Base-by-base conservation (phyloP, 2,888 invertebrate species). In the Acanthococcus lagerstroemiae region DNA sequence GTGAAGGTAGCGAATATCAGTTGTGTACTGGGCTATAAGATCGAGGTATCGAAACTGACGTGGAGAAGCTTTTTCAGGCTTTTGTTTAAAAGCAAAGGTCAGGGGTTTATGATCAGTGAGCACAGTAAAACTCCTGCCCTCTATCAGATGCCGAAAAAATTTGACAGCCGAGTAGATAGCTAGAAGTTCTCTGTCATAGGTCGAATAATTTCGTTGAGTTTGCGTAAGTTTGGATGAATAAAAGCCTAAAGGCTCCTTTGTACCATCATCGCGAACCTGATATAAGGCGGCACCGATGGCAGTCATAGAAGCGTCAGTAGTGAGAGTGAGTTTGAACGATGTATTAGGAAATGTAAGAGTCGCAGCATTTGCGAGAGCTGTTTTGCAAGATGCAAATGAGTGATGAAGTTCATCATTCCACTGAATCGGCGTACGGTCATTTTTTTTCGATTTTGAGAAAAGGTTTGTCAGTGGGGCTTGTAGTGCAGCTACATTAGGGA, bases 271-370 rank as follows among this genome's bases (percentile, higher is more conserved):
- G 1, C 24, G 9, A 24, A 65, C 25, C 68, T 77, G 76, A 58
- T 77, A 75, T 15, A 78, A 57, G 0, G 72, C 74, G 1, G 75
- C 75, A 1, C 76, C 77, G 4, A 76, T 72, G 1, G 76, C 73
- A 1, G 48, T 67, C 48, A 75, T 74, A 0, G 77, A 77, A 2
- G 77, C 77, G 63, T 77, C 76, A 0, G 73, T 73, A 0, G 71
- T 67, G 0, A 77, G 19, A 1, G 72, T 70, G 2, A 77, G 44
- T 48, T 72, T 58, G 0, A 74, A 73, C n/a, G 70, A 19, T 1
- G 61, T 19, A 3, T 71, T 70, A 0, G 75, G 76, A 60, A 76
- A 74, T 0, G 72, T 71, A 1, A 76, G 67, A 0, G 75, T 54
- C 0, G 75, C 71, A 1, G 74, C 72, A 3, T 72, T 37, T 6